Base-by-base conservation (phyloP, 2,888 invertebrate genomes). In the Ophion obscuratus region DNA sequence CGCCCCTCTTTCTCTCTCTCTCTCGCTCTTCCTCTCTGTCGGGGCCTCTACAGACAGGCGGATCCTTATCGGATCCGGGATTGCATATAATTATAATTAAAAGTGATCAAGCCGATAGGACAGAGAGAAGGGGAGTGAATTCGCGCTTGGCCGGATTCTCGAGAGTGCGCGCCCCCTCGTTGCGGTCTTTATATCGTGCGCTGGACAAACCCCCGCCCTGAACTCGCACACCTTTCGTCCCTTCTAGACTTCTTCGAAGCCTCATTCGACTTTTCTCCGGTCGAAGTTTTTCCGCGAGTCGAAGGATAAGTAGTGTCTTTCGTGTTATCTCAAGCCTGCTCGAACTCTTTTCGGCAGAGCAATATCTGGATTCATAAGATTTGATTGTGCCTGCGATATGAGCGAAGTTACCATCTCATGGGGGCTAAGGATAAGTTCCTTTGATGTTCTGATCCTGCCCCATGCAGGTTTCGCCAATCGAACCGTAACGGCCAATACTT, bases 61-160 rank as follows among this genome's bases (percentile, higher is more conserved):
- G 91, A 91, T 91, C 87, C 87, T 91, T 91, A 91, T 91, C 91
- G 89, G 87, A 87, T 88, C 87, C 90, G 88, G 91, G 90, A 91
- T 91, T 91, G 93, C 92, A 93, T 93, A 93, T 93, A 93, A 93
- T 93, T 93, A 93, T 92, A 93, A 93, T 93, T 93, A 93, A 93
- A 93, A 93, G 91, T 91, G 93, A 93, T 93, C 91, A 90, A 89
- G 89, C 88, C 89, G 93, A 93, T 93, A 93, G 90, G 86, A 81
- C 67, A 24, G n/a, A 47, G 44, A 73, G 31, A 59, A 44, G 47
- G 40, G 36, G 20, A 87, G 71, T 78, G 61, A 79, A 73, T 62
- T 80, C 64, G 61, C 76, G 83, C 59, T 73, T 62, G 81, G 80
- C 79, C 78, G 68, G 85, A 75, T 86, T 85, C 83, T 47, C 24